These are phyloP conservation scores for Paralichthys olivaceus DNA, from an alignment of 2,113 vertebrate genomes.

Conservation along the genomic window DNA sequence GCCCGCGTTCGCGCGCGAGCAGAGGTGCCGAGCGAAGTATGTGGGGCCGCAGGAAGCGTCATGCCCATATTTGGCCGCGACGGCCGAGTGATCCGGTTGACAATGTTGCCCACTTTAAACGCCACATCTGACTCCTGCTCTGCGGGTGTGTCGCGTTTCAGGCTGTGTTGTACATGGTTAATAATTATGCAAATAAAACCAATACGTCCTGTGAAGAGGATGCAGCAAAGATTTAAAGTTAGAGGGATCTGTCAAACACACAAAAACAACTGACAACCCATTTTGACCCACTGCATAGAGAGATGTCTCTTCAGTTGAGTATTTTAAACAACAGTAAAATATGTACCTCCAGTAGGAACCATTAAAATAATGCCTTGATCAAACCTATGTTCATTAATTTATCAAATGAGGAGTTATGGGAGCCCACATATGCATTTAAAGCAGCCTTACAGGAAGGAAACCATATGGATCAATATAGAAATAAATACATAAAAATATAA, in stretches of 20 bases:
- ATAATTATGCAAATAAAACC: neutral
- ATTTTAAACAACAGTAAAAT: neutral
- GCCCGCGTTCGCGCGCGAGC: constrained; percentile 9
- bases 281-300: neutral
- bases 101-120: constrained; percentile 19
- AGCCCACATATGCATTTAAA: too few relatives aligned
- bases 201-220: neutral
- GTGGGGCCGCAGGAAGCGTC: constrained; percentile 60
- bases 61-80: constrained; percentile 65
- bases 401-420: too few relatives aligned
- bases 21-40: constrained; percentile 27
- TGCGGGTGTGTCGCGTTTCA: neutral
- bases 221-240: neutral
- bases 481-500: too few relatives aligned
- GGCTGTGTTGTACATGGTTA: neutral
- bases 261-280: neutral
- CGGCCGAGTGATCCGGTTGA: constrained; percentile 40
- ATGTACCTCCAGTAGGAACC: neutral
- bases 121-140: neutral
- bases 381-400: too few relatives aligned
- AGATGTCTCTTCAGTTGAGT: neutral
- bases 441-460: too few relatives aligned
- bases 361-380: too few relatives aligned
- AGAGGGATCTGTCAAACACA: neutral
- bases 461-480: too few relatives aligned